phyloP scores from a whole-genome alignment of 2,113 vertebrate species.

The Cygnus atratus region DNA sequence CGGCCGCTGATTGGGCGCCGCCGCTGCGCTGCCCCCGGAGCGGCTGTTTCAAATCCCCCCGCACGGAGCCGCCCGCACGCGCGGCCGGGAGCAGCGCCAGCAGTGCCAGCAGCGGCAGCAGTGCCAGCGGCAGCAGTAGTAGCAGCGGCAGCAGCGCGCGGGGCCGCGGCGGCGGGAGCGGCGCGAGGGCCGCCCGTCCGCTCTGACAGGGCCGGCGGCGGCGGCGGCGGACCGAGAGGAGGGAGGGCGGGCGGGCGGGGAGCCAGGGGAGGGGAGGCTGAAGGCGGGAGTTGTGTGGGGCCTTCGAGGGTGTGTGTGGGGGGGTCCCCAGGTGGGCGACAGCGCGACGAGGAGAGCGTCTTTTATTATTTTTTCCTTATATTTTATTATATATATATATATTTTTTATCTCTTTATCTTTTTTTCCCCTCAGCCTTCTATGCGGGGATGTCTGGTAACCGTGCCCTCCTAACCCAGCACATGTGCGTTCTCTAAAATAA shows the following conservation, averaged over 20 bases:
- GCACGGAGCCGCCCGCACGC: constrained; percentile 16
- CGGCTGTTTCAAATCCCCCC: constrained; percentile 86
- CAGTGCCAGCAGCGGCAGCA: too few relatives aligned
- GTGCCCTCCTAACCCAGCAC: background rate
- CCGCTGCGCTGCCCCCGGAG: constrained; percentile 74
- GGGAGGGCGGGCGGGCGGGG: too few relatives aligned
- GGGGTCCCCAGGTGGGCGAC: background rate
- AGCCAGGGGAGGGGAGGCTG: background rate
- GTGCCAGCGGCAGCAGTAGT: too few relatives aligned
- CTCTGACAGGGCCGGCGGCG: too few relatives aligned
- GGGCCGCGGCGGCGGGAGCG: background rate
- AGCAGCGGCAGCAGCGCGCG: too few relatives aligned
- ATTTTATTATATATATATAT: too few relatives aligned
- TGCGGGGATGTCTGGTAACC: background rate
- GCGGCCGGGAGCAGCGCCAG: background rate
- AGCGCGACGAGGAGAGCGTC: background rate
- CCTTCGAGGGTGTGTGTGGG: background rate
- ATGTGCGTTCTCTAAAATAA: background rate
- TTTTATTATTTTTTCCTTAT: too few relatives aligned
- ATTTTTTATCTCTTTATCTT: too few relatives aligned
- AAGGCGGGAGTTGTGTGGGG: background rate
- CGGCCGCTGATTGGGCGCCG: constrained; percentile 87
- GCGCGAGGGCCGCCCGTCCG: too few relatives aligned
- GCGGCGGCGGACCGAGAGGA: too few relatives aligned
- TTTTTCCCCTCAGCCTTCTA: background rate